These are phyloP conservation scores for Hermaeophaga mercurialis DNA, from an alignment of 2,888 invertebrate species.

Conservation along the genomic window DNA sequence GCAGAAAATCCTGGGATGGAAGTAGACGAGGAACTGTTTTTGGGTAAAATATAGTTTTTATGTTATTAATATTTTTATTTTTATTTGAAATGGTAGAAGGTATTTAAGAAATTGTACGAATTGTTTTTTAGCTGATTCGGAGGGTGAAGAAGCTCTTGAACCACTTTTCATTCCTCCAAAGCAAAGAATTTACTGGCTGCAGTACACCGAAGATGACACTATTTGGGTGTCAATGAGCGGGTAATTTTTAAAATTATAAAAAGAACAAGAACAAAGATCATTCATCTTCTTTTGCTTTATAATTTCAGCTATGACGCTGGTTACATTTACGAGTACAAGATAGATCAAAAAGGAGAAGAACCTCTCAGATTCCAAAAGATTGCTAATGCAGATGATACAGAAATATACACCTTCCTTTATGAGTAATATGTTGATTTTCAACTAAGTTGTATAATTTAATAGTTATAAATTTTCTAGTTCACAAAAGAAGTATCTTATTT, in stretches of 20 bases:
- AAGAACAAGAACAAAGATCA: too few species aligned
- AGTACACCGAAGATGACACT: conserved; percentile 60
- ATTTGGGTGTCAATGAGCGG: conserved; percentile 69
- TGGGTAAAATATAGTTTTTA: too few species aligned
- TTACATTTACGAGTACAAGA: conserved; percentile 67
- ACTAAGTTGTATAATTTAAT: neutral
- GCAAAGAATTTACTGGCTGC: conserved; percentile 61
- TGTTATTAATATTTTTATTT: too few species aligned
- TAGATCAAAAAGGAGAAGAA: conserved; percentile 54
- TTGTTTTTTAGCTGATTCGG: conserved; percentile 60
- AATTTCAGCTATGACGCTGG: conserved; percentile 64
- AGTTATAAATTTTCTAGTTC: conserved; percentile 51
- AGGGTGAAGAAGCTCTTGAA: conserved; percentile 62
- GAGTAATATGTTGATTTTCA: conserved; percentile 55
- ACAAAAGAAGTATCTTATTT: conserved; percentile 61
- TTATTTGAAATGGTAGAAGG: too few species aligned
- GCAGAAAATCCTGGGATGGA: conserved; percentile 65
- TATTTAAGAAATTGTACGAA: too few species aligned
- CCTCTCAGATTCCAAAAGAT: conserved; percentile 60
- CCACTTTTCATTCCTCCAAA: conserved; percentile 61
- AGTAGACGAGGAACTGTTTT: conserved; percentile 64
- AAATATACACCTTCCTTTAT: conserved; percentile 62
- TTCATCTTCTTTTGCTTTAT: too few species aligned
- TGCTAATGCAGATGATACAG: conserved; percentile 62
- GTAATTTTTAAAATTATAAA: conserved; percentile 27